Evolutionary conservation across 1,140 invertebrate species (phyloP), one percentile per base, ranked within the genome.

Genomic region (Ceratoteleas bidentatus): DNA sequence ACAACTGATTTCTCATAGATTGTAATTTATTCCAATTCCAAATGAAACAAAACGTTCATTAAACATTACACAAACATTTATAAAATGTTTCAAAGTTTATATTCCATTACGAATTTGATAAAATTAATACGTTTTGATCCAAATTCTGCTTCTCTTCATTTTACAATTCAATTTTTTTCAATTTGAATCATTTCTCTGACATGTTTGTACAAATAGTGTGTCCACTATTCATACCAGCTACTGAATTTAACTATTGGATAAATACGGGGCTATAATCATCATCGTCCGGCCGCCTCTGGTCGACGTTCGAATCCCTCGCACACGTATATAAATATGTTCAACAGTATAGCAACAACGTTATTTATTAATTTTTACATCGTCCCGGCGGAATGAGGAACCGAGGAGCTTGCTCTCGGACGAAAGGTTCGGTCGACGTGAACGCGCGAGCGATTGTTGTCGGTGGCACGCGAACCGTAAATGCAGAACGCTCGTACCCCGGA

Each of bases 261-360:
- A 66, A 76, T 61, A 76, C 58, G 43, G 40, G 57, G 9, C 56
- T 66, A 10, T 34, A 50, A 52, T 38, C 33, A 3, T 53, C 8
- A 11, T 38, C 6, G 16, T 58, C 45, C 6, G 16, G 16, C 38
- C 40, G 5, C 9, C 1, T 40, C 61, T 45, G 43, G 32, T 65
- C 61, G 72, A 65, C 65, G 61, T 66, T 65, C 14, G 7, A 15
- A 15, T 15, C 13, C 15, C 13, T 6, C 33, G 60, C 47, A 70
- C 34, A 72, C 34, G 33, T 79, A 64, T 70, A 81, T 74, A 81
- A 81, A 81, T 75, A 81, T 81, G 58, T 70, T 81, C 61, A 81
- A 81, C 66, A 73, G 66, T 70, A 66, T 81, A 76, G 61, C 62
- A 76, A 76, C 56, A 81, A 62, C 32, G 32, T 72, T 65, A 38